Evolutionary conservation across 2,113 vertebrate species (phyloP).

Genomic region (Sebastes fasciatus): DNA sequence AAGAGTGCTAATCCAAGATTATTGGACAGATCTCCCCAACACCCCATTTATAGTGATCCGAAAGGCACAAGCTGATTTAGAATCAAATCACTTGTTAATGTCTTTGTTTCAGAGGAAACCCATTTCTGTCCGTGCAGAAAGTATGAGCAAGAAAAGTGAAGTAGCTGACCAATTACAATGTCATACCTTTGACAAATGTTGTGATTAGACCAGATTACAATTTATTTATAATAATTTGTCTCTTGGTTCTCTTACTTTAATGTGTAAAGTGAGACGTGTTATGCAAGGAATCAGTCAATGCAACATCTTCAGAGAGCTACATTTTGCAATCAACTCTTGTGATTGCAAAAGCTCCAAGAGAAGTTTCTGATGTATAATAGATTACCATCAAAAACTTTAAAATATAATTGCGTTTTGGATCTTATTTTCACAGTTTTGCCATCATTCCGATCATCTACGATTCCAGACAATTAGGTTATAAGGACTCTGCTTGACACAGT

Average conservation of each 20-base stretch:
- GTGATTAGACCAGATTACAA: background rate
- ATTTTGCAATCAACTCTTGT: slow-evolving; percentile 9
- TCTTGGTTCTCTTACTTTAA: background rate
- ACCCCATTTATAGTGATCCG: slow-evolving; percentile 20
- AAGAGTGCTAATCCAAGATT: slow-evolving; percentile 48
- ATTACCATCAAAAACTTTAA: slow-evolving; percentile 25
- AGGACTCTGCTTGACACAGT: background rate
- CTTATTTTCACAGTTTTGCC: background rate
- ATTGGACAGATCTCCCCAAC: slow-evolving; percentile 44
- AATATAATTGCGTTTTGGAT: slow-evolving; percentile 21
- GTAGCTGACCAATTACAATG: background rate
- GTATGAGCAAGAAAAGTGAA: no score
- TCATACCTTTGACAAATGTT: background rate
- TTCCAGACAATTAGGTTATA: background rate
- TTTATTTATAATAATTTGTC: slow-evolving; percentile 16
- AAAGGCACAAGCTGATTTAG: slow-evolving; percentile 16
- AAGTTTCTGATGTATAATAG: slow-evolving; percentile 46
- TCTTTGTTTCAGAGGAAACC: background rate
- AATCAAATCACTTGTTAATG: slow-evolving; percentile 1
- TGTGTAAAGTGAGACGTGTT: background rate
- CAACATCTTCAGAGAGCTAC: background rate
- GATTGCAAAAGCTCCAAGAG: slow-evolving; percentile 21
- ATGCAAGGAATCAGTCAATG: background rate
- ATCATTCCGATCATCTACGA: background rate
- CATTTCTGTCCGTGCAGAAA: background rate